phyloP scores from a whole-genome alignment of 2,797 vertebrate species.

The Semotilus atromaculatus region DNA sequence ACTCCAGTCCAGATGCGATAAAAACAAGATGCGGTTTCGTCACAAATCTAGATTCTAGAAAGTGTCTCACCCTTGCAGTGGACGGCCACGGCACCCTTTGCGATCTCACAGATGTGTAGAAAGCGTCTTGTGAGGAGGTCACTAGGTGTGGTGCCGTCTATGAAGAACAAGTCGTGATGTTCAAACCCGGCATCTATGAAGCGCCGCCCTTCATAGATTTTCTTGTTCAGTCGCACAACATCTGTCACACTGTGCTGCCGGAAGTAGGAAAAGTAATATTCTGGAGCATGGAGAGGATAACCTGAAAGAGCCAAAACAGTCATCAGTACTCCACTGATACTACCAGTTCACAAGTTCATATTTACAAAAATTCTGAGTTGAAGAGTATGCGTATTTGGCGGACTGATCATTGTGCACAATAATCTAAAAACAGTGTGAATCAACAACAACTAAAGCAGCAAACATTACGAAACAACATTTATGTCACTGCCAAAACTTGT shows the following conservation, averaged over 20 bases:
- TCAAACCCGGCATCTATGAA: conserved; percentile 87
- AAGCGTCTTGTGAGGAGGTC: conserved; percentile 84
- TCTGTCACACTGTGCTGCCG: conserved; percentile 83
- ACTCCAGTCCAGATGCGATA: not conserved
- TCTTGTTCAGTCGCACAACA: conserved; percentile 85
- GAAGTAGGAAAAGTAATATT: conserved; percentile 89
- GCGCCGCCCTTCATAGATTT: conserved; percentile 85
- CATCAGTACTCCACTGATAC: not conserved
- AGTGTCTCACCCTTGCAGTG: conserved; percentile 84
- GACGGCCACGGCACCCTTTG: conserved; percentile 82
- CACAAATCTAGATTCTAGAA: not conserved
- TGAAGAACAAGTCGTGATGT: conserved; percentile 87
- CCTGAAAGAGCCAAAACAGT: conserved; percentile 65
- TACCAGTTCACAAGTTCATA: not conserved
- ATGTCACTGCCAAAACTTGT: not conserved
- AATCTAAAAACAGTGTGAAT: not conserved
- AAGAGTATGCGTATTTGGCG: not conserved
- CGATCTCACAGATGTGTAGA: conserved; percentile 84
- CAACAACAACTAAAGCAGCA: not conserved
- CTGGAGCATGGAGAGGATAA: conserved; percentile 86
- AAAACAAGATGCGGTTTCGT: not conserved
- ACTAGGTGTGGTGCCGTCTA: conserved; percentile 86
- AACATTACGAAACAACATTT: not conserved
- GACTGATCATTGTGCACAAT: not conserved
- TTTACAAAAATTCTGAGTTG: not conserved